Evolutionary conservation across 1,140 invertebrate species (phyloP).

Genomic region (Danaus plexippus): DNA sequence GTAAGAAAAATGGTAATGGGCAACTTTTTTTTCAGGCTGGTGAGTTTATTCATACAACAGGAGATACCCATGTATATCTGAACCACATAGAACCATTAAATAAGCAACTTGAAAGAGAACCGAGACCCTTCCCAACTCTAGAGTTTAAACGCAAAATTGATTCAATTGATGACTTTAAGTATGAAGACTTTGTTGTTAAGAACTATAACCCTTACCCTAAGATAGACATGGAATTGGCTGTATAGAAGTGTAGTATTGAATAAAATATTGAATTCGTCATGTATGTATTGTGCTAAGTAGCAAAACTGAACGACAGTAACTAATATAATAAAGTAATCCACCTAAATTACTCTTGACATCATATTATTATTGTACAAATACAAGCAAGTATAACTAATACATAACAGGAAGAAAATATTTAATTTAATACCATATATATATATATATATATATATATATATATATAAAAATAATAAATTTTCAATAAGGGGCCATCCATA

Average conservation of each 20-base stretch:
- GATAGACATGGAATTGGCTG: conserved; percentile 97
- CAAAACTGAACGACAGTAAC: too few relatives aligned
- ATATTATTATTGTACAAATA: too few relatives aligned
- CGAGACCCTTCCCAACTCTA: conserved; percentile 88
- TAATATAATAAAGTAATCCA: too few relatives aligned
- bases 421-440: conserved; percentile 9
- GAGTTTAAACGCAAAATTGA: conserved; percentile 64
- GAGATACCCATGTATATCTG: conserved; percentile 96
- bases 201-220: conserved; percentile 93
- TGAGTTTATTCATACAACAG: conserved; percentile 96
- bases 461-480: too few relatives aligned
- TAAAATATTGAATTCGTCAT: too few relatives aligned
- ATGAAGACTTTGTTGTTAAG: conserved; percentile 90
- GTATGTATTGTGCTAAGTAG: too few relatives aligned
- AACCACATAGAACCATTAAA: conserved; percentile 92
- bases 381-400: too few relatives aligned
- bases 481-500: too few relatives aligned
- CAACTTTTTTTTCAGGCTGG: conserved; percentile 77
- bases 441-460: conserved; percentile 1
- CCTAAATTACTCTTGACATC: too few relatives aligned
- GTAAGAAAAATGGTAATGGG: conserved; percentile 11
- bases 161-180: conserved; percentile 92
- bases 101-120: conserved; percentile 86
- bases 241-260: conserved; percentile 81
- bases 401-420: too few relatives aligned